phyloP scores from a whole-genome alignment of 2,113 vertebrate species.

The Haemorhous mexicanus region DNA sequence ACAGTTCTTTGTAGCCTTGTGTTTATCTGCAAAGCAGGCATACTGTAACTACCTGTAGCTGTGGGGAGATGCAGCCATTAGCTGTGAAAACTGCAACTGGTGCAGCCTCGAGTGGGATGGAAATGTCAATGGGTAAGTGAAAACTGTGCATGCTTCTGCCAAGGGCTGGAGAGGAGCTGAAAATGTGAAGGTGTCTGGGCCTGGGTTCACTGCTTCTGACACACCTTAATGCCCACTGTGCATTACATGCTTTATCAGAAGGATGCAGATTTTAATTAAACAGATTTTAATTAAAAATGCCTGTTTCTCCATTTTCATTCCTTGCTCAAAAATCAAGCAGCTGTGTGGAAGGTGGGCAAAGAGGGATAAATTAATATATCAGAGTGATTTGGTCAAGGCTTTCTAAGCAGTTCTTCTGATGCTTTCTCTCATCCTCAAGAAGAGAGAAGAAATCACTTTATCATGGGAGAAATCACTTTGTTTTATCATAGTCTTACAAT shows the following conservation, averaged over 20 bases:
- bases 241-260: not conserved
- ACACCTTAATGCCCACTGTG: not conserved
- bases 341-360: not conserved
- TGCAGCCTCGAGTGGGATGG: accelerated
- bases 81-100: not conserved
- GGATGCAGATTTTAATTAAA: not conserved
- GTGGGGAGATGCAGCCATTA: not conserved
- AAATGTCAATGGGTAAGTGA: not conserved
- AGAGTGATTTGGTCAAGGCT: not conserved
- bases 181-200: not conserved
- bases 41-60: not conserved
- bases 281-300: not conserved
- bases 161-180: not conserved
- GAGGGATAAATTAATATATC: not conserved
- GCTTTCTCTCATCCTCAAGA: not conserved
- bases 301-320: not conserved
- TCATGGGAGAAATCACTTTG: not conserved
- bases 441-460: not conserved
- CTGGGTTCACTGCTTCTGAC: not conserved
- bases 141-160: not conserved
- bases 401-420: not conserved
- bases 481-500: not conserved
- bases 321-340: not conserved
- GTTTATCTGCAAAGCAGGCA: not conserved
- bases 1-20: not conserved